These are phyloP conservation scores for Sericinus montela DNA, from an alignment of 2,888 invertebrate species.

Conservation along the genomic window DNA sequence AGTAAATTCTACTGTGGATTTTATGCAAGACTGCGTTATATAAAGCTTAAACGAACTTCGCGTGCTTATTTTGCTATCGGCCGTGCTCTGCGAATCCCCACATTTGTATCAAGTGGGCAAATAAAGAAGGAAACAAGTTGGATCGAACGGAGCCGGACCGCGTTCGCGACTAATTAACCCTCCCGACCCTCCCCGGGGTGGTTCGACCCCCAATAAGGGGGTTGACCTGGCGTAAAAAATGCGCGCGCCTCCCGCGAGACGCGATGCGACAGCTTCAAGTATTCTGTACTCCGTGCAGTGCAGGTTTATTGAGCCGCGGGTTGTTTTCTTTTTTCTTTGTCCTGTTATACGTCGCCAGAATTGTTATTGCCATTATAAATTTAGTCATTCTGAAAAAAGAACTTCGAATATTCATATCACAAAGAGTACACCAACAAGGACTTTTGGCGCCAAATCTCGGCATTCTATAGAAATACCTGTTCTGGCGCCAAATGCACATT, in stretches of 20 bases:
- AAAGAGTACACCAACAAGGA: too few relatives aligned
- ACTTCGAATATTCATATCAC: too few relatives aligned
- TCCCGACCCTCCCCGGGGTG: conserved; percentile 35
- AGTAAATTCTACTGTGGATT: conserved; percentile 8
- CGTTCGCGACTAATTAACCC: conserved; percentile 78
- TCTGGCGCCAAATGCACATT: too few relatives aligned
- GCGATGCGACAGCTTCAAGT: conserved; percentile 47
- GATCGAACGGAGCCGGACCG: conserved; percentile 73
- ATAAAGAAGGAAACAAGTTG: conserved; percentile 77
- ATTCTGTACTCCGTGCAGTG: conserved; percentile 40
- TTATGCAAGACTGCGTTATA: neutral
- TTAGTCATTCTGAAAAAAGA: too few relatives aligned
- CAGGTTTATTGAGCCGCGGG: conserved; percentile 27
- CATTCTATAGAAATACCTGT: too few relatives aligned
- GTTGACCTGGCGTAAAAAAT: conserved; percentile 54
- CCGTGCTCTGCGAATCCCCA: conserved; percentile 34
- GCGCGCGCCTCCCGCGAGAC: conserved; percentile 60
- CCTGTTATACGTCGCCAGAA: neutral
- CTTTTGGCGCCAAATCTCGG: too few relatives aligned
- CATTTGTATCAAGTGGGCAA: conserved; percentile 76
- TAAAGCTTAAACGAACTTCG: conserved; percentile 19
- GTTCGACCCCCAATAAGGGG: conserved; percentile 31
- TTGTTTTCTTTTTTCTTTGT: conserved; percentile 15
- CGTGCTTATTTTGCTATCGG: conserved; percentile 29
- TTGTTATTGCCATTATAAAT: neutral